phyloP scores from a whole-genome alignment of 2,888 invertebrate genomes.

The Dynastes hyllus region DNA sequence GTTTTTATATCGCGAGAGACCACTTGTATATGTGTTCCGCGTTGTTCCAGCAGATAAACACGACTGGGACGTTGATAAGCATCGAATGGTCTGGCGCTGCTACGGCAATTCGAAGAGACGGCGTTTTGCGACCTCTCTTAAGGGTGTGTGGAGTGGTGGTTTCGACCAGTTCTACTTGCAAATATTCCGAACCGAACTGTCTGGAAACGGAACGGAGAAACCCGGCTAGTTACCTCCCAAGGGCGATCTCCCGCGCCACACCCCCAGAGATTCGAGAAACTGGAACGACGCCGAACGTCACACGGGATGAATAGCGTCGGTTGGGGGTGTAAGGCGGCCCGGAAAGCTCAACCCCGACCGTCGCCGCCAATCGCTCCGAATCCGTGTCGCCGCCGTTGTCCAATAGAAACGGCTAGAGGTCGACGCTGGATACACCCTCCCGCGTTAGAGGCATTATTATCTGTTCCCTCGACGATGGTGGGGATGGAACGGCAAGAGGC shows the following conservation, averaged over 20 bases:
- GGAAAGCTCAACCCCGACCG: conserved; percentile 60
- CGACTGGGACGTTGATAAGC: conserved; percentile 70
- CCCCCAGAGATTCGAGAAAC: conserved; percentile 70
- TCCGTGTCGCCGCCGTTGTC: conserved; percentile 59
- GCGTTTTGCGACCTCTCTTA: conserved; percentile 65
- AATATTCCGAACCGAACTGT: conserved; percentile 56
- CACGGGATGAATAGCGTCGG: conserved; percentile 57
- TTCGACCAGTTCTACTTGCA: conserved; percentile 60
- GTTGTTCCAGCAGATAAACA: conserved; percentile 68
- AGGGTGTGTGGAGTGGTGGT: conserved; percentile 62
- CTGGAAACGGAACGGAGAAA: conserved; percentile 53
- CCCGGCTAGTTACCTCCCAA: conserved; percentile 70
- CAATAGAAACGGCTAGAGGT: conserved; percentile 59
- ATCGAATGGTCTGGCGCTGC: conserved; percentile 64
- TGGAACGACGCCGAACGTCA: conserved; percentile 70
- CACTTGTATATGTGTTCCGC: conserved; percentile 64
- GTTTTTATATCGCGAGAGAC: conserved; percentile 67
- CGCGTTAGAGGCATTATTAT: conserved; percentile 61
- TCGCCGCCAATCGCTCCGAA: conserved; percentile 65
- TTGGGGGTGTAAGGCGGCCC: conserved; percentile 63
- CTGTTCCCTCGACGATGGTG: conserved; percentile 55
- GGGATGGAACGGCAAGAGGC: conserved; percentile 60
- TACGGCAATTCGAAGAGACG: conserved; percentile 64
- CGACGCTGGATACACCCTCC: conserved; percentile 61
- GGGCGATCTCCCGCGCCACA: conserved; percentile 73